Evolutionary conservation across 2,113 vertebrate species (phyloP).

Genomic region (Fulmarus glacialis): DNA sequence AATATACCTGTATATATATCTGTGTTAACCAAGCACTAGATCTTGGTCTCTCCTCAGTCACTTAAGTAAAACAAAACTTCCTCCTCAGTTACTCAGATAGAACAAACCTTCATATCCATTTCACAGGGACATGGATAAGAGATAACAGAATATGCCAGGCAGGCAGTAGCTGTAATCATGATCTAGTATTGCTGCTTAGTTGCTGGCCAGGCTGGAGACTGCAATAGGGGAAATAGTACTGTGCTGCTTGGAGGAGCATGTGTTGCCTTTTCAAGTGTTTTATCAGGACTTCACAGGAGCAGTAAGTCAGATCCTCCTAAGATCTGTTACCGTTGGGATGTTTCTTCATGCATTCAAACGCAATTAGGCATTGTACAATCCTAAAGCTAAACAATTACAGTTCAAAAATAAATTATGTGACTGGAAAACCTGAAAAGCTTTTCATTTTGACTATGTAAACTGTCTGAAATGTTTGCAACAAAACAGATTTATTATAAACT

Average conservation of each 20-base stretch:
- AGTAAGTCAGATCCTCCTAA: background rate
- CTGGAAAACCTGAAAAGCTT: background rate
- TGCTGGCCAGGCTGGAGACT: background rate
- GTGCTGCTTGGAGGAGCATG: rapidly evolving
- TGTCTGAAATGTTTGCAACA: background rate
- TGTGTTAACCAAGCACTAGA: background rate
- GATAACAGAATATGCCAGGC: background rate
- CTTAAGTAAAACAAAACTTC: background rate
- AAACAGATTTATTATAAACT: background rate
- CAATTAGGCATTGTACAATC: rapidly evolving
- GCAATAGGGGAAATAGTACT: background rate
- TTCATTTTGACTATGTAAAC: background rate
- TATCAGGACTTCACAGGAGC: background rate
- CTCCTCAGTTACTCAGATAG: background rate
- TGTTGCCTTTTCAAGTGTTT: background rate
- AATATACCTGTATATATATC: rapidly evolving
- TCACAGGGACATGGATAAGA: background rate
- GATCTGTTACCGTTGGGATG: background rate
- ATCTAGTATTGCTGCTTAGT: background rate
- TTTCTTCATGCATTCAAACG: background rate
- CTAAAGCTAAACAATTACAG: background rate
- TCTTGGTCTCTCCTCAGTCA: background rate
- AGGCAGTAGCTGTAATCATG: too few relatives aligned
- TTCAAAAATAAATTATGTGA: background rate
- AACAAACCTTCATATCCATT: background rate